Conservation (phyloP, 2,888 invertebrate genomes). For the Zeuzera pyrina region DNA sequence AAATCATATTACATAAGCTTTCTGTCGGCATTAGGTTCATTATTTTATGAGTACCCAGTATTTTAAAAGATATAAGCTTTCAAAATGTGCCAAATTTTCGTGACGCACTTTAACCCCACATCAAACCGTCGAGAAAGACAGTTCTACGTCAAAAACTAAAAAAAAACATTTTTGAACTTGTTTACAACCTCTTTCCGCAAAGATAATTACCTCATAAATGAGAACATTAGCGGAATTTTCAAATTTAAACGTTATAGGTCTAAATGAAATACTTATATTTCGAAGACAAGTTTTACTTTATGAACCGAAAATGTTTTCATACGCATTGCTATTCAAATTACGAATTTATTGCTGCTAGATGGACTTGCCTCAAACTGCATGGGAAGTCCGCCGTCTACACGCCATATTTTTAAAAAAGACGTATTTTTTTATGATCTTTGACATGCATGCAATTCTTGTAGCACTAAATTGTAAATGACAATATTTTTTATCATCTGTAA, state of each 20-base stretch:
- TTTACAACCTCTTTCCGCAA: neutral
- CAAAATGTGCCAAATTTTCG: too few species aligned
- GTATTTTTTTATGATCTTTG: neutral
- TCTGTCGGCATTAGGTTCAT: too few species aligned
- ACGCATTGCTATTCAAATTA: neutral
- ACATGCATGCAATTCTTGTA: neutral
- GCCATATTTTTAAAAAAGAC: neutral
- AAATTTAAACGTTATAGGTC: too few species aligned
- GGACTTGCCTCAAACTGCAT: neutral
- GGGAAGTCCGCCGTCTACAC: neutral
- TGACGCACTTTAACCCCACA: too few species aligned
- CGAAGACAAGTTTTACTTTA: neutral
- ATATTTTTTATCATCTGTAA: neutral
- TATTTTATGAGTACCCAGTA: too few species aligned
- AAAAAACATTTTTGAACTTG: too few species aligned
- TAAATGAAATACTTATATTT: neutral
- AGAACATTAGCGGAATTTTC: neutral
- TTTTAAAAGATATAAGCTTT: too few species aligned
- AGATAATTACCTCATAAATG: neutral
- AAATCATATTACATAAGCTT: too few species aligned
- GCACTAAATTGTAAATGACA: neutral
- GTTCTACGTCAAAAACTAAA: too few species aligned
- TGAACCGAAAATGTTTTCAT: neutral
- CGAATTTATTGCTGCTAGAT: neutral
- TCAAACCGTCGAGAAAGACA: too few species aligned